phyloP scores from a whole-genome alignment of 1,140 invertebrate genomes.

The Drosophila auraria region DNA sequence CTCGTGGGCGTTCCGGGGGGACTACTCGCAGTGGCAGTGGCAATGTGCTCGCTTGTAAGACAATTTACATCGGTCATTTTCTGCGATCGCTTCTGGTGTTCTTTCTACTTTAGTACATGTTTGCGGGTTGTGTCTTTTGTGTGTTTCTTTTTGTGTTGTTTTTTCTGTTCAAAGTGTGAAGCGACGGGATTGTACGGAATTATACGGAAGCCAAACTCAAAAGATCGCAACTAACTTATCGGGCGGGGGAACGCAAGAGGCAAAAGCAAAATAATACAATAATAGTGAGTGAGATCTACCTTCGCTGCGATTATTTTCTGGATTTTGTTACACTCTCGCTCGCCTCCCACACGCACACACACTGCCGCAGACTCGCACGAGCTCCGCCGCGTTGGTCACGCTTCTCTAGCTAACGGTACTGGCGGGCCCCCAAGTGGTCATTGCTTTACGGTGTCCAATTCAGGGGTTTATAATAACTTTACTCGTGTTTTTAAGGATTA shows the following conservation, averaged over 20 bases:
- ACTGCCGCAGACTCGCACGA: slow-evolving; percentile 47
- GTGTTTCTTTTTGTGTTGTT: slow-evolving; percentile 26
- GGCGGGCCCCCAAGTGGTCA: neutral
- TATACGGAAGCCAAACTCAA: slow-evolving; percentile 73
- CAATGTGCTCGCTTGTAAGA: slow-evolving; percentile 75
- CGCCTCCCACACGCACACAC: slow-evolving; percentile 59
- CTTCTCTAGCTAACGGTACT: slow-evolving; percentile 3
- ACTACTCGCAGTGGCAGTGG: slow-evolving; percentile 42
- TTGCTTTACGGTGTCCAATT: neutral
- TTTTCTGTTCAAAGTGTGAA: slow-evolving; percentile 39
- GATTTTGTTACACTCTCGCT: slow-evolving; percentile 44
- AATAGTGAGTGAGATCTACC: slow-evolving; percentile 60
- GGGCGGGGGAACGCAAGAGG: slow-evolving; percentile 31
- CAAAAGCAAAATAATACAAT: slow-evolving; percentile 47
- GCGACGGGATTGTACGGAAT: slow-evolving; percentile 37
- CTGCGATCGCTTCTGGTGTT: slow-evolving; percentile 34
- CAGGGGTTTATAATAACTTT: slow-evolving; percentile 29
- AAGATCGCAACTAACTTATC: slow-evolving; percentile 62
- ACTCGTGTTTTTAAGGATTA: slow-evolving; percentile 1
- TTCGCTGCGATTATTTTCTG: slow-evolving; percentile 41
- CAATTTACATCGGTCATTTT: slow-evolving; percentile 83
- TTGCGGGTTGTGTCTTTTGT: slow-evolving; percentile 57
- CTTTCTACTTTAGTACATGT: slow-evolving; percentile 49
- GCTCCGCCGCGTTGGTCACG: slow-evolving; percentile 13
- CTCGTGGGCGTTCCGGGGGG: slow-evolving; percentile 55